These are phyloP conservation scores for Arctopsyche grandis DNA, from an alignment of 1,140 invertebrate genomes.

Conservation along the genomic window DNA sequence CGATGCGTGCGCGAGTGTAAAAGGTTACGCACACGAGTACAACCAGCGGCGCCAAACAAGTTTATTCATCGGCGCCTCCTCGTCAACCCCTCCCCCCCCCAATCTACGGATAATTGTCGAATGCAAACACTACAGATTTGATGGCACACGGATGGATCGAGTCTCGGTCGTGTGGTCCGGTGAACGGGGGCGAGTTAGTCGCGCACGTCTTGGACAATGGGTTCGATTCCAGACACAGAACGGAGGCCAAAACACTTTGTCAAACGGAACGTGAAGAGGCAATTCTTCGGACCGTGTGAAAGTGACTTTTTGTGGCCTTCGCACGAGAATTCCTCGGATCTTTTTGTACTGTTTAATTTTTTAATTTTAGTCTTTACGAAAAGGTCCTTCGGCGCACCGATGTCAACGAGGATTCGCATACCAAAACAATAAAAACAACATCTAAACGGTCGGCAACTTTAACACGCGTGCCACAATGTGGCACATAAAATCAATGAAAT, in stretches of 20 bases:
- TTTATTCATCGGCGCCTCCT: background rate
- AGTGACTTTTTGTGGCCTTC: constrained; percentile 49
- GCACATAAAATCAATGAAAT: no score
- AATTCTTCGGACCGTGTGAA: constrained; percentile 52
- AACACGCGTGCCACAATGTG: no score
- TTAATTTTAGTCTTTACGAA: background rate
- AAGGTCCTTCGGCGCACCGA: background rate
- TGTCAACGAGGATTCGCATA: background rate
- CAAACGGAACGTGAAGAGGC: constrained; percentile 44
- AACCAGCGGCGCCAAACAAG: background rate
- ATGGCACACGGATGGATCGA: background rate
- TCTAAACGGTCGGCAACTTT: no score
- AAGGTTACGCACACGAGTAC: no score
- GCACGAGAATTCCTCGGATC: constrained; percentile 25
- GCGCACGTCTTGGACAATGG: constrained; percentile 51
- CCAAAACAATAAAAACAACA: background rate
- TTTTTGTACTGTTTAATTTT: background rate
- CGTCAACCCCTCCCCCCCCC: no score
- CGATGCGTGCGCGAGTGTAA: background rate
- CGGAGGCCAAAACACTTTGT: constrained; percentile 15
- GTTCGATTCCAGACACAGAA: constrained; percentile 41
- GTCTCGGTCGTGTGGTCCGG: background rate
- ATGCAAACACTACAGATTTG: no score
- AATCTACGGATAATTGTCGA: no score
- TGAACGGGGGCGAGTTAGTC: constrained; percentile 43